Percentiles rank a stretch among this genome's conserved stretches.
phyloP scores from a whole-genome alignment of 2,888 invertebrate genomes.

The Rhagium mordax region DNA sequence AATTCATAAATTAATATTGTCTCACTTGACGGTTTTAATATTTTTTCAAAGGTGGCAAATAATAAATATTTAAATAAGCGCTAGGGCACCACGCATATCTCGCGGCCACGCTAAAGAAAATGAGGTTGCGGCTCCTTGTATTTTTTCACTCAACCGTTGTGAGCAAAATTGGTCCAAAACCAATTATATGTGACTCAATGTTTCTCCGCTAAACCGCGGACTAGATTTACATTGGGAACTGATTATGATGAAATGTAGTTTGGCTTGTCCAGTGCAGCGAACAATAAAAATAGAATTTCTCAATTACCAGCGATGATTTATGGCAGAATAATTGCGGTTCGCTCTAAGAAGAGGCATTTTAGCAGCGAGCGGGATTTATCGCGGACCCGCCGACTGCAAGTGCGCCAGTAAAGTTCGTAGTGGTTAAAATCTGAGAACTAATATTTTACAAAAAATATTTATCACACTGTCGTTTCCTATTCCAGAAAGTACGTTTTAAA shows the following conservation, averaged over 20 bases:
- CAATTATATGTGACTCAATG: too few relatives aligned
- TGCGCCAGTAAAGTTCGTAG: not conserved
- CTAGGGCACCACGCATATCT: too few relatives aligned
- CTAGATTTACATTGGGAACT: too few relatives aligned
- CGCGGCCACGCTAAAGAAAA: too few relatives aligned
- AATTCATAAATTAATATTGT: too few relatives aligned
- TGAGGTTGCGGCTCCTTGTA: too few relatives aligned
- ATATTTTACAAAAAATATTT: conserved; percentile 21
- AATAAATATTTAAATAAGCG: too few relatives aligned
- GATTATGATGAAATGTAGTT: not conserved
- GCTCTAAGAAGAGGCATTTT: not conserved
- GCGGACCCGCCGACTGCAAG: not conserved
- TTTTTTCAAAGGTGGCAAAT: too few relatives aligned
- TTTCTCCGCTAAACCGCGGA: too few relatives aligned
- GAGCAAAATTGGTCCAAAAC: too few relatives aligned
- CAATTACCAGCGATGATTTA: not conserved
- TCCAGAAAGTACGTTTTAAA: conserved; percentile 33
- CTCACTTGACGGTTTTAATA: too few relatives aligned
- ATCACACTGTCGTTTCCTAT: not conserved
- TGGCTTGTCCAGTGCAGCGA: not conserved
- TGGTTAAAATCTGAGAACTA: not conserved
- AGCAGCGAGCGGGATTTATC: not conserved
- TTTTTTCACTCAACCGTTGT: too few relatives aligned
- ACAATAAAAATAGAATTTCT: not conserved
- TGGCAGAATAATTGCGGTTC: not conserved